Base-by-base conservation (phyloP, 2,888 invertebrate species). In the Ormyrus labotus region DNA sequence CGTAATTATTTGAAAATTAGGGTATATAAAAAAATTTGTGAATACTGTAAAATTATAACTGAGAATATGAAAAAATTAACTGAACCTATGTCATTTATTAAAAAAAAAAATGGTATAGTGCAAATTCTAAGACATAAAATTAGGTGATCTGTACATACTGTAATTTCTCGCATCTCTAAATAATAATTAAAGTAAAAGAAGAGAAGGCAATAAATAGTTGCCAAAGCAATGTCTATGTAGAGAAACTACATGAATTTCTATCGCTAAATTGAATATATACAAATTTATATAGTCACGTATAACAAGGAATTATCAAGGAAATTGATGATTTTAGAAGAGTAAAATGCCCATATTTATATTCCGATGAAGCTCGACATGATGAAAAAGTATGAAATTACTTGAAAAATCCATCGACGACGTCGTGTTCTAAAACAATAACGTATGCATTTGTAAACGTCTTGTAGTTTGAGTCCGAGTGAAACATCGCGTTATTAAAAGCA, bases 21-120 rank as follows among this genome's bases (percentile, higher is more conserved):
- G n/a, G 50, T 60, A 74, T 53, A 34, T 34, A 34, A 34, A 34
- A 34, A 71, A 63, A 70, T 69, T 77, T 82, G 79, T 82, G 82
- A 82, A 79, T 82, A 82, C 68, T 82, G 82, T 82, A 82, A 78
- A 82, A 79, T 79, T 77, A 34, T 65, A 34, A 69, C 50, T 53
- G 53, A 10, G 48, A 51, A 58, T 65, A 69, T 51, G 60, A 8
- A 67, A 8, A 67, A 64, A 58, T 67, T 48, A 68, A 34, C 34
- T 34, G 19, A 78, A 67, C 47, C 13, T 72, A 72, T 71, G 64
- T 68, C 55, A 65, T 65, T 51, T 70, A 63, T 11, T 74, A 2
- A 13, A 19, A 57, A 2, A 19, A 57, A n/a, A 13, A 60, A 45
- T 51, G 10, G n/a, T 51, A 71, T 63, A 67, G 71, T 9, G 47